phyloP scores from a whole-genome alignment of 2,113 vertebrate genomes.

The Oreochromis spilurus region DNA sequence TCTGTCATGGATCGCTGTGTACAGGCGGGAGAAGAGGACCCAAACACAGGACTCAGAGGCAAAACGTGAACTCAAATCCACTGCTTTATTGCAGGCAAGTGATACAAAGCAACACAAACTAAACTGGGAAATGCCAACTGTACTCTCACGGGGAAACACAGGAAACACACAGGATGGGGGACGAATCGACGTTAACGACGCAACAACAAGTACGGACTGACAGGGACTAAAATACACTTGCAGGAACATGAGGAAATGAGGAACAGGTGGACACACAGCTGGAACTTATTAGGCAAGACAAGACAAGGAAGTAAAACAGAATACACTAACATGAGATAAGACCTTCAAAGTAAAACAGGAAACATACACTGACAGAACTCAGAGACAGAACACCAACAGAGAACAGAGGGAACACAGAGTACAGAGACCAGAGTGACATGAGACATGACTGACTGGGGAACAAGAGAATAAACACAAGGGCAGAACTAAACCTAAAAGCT shows the following conservation, averaged over 20 bases:
- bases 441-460: not conserved
- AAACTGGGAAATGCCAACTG: not conserved
- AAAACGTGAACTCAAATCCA: not conserved
- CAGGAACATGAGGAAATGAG: not conserved
- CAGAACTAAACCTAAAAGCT: not conserved
- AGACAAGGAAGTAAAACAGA: not conserved
- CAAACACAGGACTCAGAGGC: not conserved
- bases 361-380: not conserved
- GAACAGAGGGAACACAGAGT: not conserved
- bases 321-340: not conserved
- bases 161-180: not conserved
- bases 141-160: not conserved
- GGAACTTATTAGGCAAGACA: not conserved
- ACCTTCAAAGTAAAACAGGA: not conserved
- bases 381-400: not conserved
- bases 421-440: not conserved
- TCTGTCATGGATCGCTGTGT: not conserved
- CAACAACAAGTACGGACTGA: accelerated
- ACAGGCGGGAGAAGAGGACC: not conserved
- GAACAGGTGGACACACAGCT: not conserved
- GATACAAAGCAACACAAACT: not conserved
- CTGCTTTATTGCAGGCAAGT: not conserved
- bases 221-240: not conserved
- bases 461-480: not conserved
- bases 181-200: not conserved